Percentiles rank a stretch among this genome's conserved stretches.
phyloP scores from a whole-genome alignment of 2,113 vertebrate genomes.

The Varanus salvator region DNA sequence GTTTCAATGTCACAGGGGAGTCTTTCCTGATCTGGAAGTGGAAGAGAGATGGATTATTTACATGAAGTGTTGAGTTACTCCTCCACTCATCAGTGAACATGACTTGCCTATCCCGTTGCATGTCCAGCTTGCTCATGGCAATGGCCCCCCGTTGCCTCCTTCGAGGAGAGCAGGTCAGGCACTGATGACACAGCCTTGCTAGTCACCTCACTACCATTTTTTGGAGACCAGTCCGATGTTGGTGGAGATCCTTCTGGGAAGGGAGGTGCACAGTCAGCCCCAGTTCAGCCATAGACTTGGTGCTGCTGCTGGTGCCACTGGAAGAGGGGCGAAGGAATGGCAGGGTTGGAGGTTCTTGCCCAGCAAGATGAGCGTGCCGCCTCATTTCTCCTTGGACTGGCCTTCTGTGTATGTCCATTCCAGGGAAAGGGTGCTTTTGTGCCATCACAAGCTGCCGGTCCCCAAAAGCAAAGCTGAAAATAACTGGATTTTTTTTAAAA shows the following conservation, averaged over 20 bases:
- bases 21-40: not conserved
- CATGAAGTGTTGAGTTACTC: too few relatives aligned
- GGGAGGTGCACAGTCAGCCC: not conserved
- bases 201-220: not conserved
- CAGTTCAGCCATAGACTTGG: not conserved
- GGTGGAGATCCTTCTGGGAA: not conserved
- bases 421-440: slow-evolving; percentile 52
- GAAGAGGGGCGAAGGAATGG: too few relatives aligned
- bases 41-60: too few relatives aligned
- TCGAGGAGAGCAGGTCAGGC: too few relatives aligned
- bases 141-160: too few relatives aligned
- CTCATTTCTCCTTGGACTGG: not conserved
- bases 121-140: too few relatives aligned
- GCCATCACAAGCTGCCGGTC: not conserved
- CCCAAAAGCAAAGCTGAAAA: slow-evolving; percentile 57
- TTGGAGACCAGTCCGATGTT: not conserved
- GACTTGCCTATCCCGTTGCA: too few relatives aligned
- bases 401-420: slow-evolving; percentile 1
- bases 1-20: not conserved
- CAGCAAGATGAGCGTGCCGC: too few relatives aligned
- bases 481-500: slow-evolving; percentile 61
- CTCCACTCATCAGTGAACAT: too few relatives aligned
- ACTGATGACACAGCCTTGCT: not conserved
- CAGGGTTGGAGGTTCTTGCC: not conserved
- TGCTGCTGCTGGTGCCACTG: not conserved